A percentile compares a stretch with the other conserved stretches of the same genome.
Conservation (phyloP, 2,113 vertebrate species). For the Canis aureus region DNA sequence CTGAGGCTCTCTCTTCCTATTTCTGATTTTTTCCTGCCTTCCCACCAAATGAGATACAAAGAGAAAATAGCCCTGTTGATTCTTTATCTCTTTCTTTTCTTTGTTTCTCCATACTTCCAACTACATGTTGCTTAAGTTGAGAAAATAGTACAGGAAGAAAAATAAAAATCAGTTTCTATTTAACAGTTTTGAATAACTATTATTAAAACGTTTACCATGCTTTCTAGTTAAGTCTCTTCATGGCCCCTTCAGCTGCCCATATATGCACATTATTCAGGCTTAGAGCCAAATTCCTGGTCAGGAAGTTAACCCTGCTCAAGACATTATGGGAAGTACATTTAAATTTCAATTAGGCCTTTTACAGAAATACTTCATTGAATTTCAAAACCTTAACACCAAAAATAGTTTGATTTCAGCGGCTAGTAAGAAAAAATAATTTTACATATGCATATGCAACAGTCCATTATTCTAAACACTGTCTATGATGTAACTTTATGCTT, state of each 20-base stretch:
- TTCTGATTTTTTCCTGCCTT: neutral
- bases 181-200: neutral
- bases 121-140: neutral
- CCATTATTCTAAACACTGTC: neutral
- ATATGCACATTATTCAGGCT: neutral
- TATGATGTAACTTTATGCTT: neutral
- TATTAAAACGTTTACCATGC: neutral
- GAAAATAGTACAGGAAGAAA: neutral
- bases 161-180: neutral
- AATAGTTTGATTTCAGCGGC: neutral
- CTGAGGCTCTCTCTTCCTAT: neutral
- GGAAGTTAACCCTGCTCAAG: neutral
- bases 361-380: neutral
- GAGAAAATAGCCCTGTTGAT: neutral
- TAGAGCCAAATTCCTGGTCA: neutral
- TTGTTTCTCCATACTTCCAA: neutral
- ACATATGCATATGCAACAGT: neutral
- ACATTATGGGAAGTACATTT: neutral
- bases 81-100: neutral
- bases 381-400: constrained; percentile 24
- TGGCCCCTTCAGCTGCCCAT: fast-evolving
- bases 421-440: neutral
- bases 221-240: neutral
- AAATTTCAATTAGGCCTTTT: neutral
- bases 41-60: neutral